These are phyloP conservation scores for Rhopilema esculentum DNA, from an alignment of 30 jellyfish, hydroid and myxozoan genomes.

Conservation along the genomic window DNA sequence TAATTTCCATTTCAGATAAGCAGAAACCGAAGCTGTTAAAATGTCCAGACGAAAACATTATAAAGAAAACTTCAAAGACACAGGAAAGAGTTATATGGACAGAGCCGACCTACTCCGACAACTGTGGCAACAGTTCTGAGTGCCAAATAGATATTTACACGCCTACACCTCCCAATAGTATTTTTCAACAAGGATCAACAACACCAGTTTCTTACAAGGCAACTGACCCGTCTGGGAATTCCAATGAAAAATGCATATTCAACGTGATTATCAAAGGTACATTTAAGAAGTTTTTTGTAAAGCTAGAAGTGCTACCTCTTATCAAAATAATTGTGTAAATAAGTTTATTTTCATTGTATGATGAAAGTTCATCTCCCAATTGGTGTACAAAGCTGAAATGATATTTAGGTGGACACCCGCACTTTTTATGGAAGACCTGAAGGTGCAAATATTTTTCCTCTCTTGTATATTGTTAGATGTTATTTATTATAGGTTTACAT, in stretches of 20 bases:
- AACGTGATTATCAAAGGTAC: conserved; percentile 76
- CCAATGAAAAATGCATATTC: conserved; percentile 81
- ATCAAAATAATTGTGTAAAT: no score
- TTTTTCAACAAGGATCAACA: conserved; percentile 8
- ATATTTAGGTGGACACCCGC: no score
- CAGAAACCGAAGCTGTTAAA: conserved; percentile 65
- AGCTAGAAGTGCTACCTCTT: no score
- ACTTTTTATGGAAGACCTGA: no score
- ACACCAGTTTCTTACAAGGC: conserved; percentile 67
- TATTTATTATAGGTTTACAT: no score
- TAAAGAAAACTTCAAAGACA: conserved; percentile 42
- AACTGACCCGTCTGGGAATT: conserved; percentile 82
- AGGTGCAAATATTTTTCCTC: no score
- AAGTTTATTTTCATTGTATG: no score
- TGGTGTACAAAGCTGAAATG: no score
- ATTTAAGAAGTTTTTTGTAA: neutral
- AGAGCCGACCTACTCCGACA: conserved; percentile 75
- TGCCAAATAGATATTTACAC: conserved; percentile 57
- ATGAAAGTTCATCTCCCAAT: neutral
- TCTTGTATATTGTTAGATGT: no score
- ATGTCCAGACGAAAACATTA: conserved; percentile 73
- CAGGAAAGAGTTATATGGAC: conserved; percentile 57
- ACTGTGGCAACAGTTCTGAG: conserved; percentile 81
- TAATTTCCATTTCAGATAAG: conserved; percentile 38
- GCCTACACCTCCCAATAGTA: conserved; percentile 31